Evolutionary conservation across 2,113 vertebrate genomes (phyloP), one percentile per base, ranked within the genome.

Genomic region (Corydoras sp.): DNA sequence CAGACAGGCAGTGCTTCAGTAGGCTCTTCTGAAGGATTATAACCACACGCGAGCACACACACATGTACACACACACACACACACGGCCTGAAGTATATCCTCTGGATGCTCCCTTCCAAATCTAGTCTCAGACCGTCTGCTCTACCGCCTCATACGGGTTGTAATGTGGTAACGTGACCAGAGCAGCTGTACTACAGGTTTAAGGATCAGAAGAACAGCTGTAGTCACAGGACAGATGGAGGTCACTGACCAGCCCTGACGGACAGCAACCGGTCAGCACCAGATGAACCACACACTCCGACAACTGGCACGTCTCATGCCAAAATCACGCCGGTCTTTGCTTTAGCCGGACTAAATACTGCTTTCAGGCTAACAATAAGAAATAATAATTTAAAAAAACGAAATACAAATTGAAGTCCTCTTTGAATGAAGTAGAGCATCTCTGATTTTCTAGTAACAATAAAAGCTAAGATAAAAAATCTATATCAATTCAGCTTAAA

Each of bases 111-210:
- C 55, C 14, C 65, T 60, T 10, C 58, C 58, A 62, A 61, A 71
- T 71, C 66, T 66, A 53, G 51, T 71, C 62, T 65, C 66, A 58
- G 66, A 59, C 70, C 63, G 48, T 35, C 68, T 76, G 61, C 35
- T 8, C 4, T 43, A 62, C 70, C 14, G 35, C 67, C 74, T 71
- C 56, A 56, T 30, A 66, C 18, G 13, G 35, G 58, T 49, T 66
- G 58, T 53, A 60, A 15, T 61, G 58, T 59, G 18, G 50, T 67
- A 50, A 71, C 67, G 64, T 74, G 78, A 79, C 54, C n/a, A 71
- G 74, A 76, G 68, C 77, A 78, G 73, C 73, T 79, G 73, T 62
- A 68, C 43, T 69, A 54, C 43, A 71, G 43, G 65, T 65, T 50
- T 50, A 32, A 55, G 55, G 62, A 30, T n/a, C 31, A 49, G 12